Evolutionary conservation across 2,797 vertebrate genomes (phyloP).

Genomic region (Mormyrops boulengeri): DNA sequence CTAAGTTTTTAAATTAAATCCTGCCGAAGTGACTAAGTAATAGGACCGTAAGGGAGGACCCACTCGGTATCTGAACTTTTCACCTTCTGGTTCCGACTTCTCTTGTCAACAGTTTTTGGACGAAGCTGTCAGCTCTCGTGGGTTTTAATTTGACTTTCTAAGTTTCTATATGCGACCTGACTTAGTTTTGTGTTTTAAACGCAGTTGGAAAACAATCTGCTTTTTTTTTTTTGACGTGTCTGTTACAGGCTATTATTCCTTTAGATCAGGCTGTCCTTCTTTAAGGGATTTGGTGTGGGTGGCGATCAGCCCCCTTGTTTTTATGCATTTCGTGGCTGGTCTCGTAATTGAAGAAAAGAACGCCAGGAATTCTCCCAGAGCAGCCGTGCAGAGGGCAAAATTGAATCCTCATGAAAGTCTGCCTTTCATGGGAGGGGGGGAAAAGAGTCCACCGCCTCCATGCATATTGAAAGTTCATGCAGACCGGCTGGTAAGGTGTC

Average conservation of each 20-base stretch:
- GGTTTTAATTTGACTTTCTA: not conserved
- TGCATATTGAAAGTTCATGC: constrained; percentile 43
- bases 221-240: not conserved
- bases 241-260: not conserved
- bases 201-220: not conserved
- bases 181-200: not conserved
- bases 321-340: not conserved
- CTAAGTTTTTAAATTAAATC: not conserved
- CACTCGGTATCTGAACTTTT: not conserved
- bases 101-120: not conserved
- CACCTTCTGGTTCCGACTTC: not conserved
- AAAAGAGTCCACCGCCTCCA: constrained; percentile 28
- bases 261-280: not conserved
- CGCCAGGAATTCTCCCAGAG: not conserved
- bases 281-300: not conserved
- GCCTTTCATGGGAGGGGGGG: constrained; percentile 20
- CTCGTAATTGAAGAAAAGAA: constrained; percentile 1
- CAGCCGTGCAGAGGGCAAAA: constrained; percentile 2
- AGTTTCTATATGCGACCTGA: not conserved
- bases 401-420: constrained; percentile 20
- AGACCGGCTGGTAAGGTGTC: constrained; percentile 47
- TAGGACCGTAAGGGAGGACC: not conserved
- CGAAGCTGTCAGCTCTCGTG: not conserved
- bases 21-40: not conserved
- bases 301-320: not conserved